Percentiles rank a stretch among this genome's conserved stretches.
These are phyloP conservation scores for Aporrectodea caliginosa DNA, from an alignment of 1,140 invertebrate species.

Conservation along the genomic window DNA sequence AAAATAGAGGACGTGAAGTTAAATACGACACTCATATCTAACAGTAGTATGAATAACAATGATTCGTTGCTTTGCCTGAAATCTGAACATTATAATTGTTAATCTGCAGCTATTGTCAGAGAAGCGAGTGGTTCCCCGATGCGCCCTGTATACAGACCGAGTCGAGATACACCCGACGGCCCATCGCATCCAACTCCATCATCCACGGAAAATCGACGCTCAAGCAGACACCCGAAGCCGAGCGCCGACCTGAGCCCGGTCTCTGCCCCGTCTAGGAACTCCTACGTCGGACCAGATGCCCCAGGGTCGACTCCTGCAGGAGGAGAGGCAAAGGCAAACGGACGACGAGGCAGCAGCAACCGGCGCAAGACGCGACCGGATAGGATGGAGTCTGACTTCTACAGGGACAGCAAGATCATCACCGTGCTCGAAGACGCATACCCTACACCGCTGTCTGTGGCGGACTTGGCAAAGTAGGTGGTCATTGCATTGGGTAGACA, in stretches of 20 bases:
- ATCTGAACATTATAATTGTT: no score
- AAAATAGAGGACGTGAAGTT: no score
- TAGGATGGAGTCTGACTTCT: not conserved
- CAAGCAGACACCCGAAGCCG: not conserved
- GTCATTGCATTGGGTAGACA: no score
- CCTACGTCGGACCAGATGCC: not conserved
- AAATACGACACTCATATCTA: no score
- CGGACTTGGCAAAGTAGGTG: not conserved
- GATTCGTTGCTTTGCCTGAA: no score
- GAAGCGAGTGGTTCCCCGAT: no score
- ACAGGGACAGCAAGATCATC: not conserved
- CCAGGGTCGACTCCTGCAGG: not conserved
- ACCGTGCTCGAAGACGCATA: not conserved
- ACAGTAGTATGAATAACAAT: no score
- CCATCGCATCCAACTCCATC: no score
- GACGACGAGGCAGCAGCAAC: not conserved
- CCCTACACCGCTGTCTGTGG: not conserved
- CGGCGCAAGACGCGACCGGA: not conserved
- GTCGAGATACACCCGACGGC: no score
- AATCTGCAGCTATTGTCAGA: no score
- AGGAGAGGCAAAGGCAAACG: not conserved
- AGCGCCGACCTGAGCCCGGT: not conserved
- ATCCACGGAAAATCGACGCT: not conserved
- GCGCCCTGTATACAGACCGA: no score
- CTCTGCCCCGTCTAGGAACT: not conserved